A percentile compares a stretch with the other conserved stretches of the same genome.
phyloP scores from a whole-genome alignment of 2,113 vertebrate species.

The Pogonocichla stellata region DNA sequence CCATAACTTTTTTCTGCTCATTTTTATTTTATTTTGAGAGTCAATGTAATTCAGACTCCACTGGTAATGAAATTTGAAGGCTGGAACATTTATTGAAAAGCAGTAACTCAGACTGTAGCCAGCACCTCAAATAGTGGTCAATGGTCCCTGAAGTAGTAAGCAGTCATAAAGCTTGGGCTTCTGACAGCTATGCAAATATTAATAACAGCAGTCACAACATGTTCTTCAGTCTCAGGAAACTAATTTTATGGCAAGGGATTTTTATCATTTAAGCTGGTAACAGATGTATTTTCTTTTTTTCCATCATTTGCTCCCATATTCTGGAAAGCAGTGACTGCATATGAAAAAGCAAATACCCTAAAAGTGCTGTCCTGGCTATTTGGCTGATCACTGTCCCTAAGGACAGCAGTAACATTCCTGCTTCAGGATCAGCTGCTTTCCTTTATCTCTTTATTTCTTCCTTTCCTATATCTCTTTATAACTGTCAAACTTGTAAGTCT shows the following conservation, averaged over 20 bases:
- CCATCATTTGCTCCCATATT: not conserved
- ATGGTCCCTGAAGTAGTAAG: constrained; percentile 24
- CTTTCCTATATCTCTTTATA: not conserved
- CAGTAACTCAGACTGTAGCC: not conserved
- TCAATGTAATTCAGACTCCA: not conserved
- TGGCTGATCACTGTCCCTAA: not conserved
- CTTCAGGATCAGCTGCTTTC: not conserved
- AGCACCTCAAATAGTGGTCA: constrained; percentile 31
- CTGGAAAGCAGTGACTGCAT: not conserved
- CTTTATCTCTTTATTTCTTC: not conserved
- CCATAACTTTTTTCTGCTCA: not conserved
- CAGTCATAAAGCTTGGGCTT: constrained; percentile 12
- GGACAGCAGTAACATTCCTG: not conserved
- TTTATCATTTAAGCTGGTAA: not conserved
- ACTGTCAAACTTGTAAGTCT: not conserved
- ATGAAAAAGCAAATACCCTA: not conserved
- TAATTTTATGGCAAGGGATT: constrained; percentile 22
- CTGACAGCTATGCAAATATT: constrained; percentile 62
- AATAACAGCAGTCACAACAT: constrained; percentile 25
- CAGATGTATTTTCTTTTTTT: not conserved
- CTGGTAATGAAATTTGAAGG: constrained; percentile 15
- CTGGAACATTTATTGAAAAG: constrained; percentile 34
- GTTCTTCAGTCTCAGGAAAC: constrained; percentile 8
- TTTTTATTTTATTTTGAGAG: constrained; percentile 38
- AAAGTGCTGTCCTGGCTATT: not conserved